phyloP scores from a whole-genome alignment of 2,888 invertebrate genomes.

The Neoascia interrupta region DNA sequence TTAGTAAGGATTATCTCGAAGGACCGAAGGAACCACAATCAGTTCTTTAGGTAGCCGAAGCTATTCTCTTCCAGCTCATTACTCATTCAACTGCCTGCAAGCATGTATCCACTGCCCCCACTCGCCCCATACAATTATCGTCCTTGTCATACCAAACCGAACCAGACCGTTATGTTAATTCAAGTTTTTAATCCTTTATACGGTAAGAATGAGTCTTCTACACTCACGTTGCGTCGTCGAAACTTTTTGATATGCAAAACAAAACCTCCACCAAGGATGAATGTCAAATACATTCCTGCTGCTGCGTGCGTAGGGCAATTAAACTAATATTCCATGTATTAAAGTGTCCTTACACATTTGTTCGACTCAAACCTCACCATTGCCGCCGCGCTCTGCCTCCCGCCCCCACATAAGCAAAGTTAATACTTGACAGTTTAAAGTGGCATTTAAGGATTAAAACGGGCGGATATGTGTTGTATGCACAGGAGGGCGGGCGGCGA shows the following conservation, averaged over 20 bases:
- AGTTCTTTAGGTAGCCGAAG: slow-evolving; percentile 7
- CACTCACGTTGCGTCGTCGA: not conserved
- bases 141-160: slow-evolving; percentile 21
- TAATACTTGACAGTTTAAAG: slow-evolving; percentile 54
- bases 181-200: slow-evolving; percentile 66
- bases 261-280: slow-evolving; percentile 41
- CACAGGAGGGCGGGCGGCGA: slow-evolving; percentile 50
- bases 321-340: slow-evolving; percentile 57
- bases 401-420: not conserved
- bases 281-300: slow-evolving; percentile 42
- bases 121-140: slow-evolving; percentile 23
- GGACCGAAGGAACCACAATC: slow-evolving; percentile 26
- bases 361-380: slow-evolving; percentile 8
- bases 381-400: not conserved
- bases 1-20: slow-evolving; percentile 50
- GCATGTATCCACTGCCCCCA: not conserved
- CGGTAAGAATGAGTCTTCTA: slow-evolving; percentile 19
- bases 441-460: slow-evolving; percentile 65
- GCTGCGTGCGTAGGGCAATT: slow-evolving; percentile 35
- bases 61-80: slow-evolving; percentile 32
- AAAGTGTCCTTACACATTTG: slow-evolving; percentile 49
- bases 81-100: slow-evolving; percentile 32
- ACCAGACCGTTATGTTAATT: slow-evolving; percentile 61
- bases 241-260: slow-evolving; percentile 12
- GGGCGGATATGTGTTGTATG: slow-evolving; percentile 36